Evolutionary conservation across 2,797 vertebrate species (phyloP).

Genomic region (Characodon lateralis): DNA sequence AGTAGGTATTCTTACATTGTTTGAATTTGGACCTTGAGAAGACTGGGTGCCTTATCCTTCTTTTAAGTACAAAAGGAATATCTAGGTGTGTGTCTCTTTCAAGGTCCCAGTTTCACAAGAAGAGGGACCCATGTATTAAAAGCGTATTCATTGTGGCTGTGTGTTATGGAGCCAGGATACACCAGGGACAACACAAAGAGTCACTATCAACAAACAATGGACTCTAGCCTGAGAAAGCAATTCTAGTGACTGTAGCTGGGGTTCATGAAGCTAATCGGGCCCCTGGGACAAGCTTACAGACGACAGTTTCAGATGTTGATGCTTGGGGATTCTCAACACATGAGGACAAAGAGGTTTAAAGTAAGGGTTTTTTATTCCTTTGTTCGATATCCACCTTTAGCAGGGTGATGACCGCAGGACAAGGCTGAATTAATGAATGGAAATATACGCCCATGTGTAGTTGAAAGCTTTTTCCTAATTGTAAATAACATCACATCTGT

Average conservation of each 20-base stretch:
- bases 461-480: conserved; percentile 13
- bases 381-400: conserved; percentile 35
- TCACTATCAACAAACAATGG: conserved; percentile 45
- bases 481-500: not conserved
- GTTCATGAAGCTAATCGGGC: conserved; percentile 73
- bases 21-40: conserved; percentile 30
- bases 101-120: conserved; percentile 28
- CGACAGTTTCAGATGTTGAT: conserved; percentile 64
- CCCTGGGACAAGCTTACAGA: conserved; percentile 67
- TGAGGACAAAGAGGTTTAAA: conserved; percentile 55
- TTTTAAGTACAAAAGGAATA: conserved; percentile 16
- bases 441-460: not conserved
- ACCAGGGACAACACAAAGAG: conserved; percentile 44
- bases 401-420: conserved; percentile 22
- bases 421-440: conserved; percentile 28
- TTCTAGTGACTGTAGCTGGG: conserved; percentile 52
- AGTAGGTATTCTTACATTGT: not conserved
- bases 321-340: conserved; percentile 60
- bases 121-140: conserved; percentile 14
- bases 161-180: conserved; percentile 28
- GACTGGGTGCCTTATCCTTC: not conserved
- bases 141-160: conserved; percentile 11
- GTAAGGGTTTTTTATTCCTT: conserved; percentile 38
- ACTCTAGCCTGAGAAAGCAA: conserved; percentile 51
- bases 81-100: conserved; percentile 13